Evolutionary conservation across 2,888 invertebrate genomes (phyloP).

Genomic region (Cosmia trapezina): DNA sequence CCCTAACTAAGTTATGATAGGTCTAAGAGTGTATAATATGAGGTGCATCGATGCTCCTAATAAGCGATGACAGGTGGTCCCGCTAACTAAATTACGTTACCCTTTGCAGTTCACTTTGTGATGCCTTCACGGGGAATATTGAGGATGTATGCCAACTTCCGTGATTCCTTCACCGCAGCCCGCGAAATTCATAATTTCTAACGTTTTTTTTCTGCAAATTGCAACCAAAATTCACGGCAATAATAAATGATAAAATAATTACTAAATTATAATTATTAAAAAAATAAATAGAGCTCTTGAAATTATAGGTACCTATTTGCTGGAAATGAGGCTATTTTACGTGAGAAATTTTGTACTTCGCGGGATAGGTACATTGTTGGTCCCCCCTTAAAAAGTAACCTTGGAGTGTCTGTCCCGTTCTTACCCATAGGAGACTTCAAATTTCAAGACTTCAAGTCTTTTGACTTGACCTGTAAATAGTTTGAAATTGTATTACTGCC

Average conservation of each 20-base stretch:
- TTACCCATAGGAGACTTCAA: no score
- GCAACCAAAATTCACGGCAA: not conserved
- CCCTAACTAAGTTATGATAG: constrained; percentile 29
- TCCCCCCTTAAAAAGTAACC: not conserved
- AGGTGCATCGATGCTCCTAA: constrained; percentile 45
- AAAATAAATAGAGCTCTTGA: no score
- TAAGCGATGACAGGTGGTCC: constrained; percentile 33
- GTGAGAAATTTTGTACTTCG: no score
- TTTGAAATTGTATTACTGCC: no score
- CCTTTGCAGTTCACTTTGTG: constrained; percentile 39
- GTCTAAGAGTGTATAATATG: constrained; percentile 20
- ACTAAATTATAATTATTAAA: no score
- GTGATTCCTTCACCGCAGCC: not conserved
- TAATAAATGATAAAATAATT: not conserved
- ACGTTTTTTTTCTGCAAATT: not conserved
- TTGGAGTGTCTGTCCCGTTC: not conserved
- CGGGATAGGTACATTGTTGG: no score
- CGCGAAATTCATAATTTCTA: not conserved
- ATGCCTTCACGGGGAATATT: constrained; percentile 10
- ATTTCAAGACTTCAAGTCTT: no score
- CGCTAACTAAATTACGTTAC: constrained; percentile 36
- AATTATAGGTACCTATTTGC: no score
- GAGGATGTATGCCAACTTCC: not conserved
- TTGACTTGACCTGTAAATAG: no score
- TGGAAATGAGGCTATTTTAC: no score